Percentiles rank a stretch among this genome's conserved stretches.
These are phyloP conservation scores for Copsychus sechellarum DNA, from an alignment of 2,113 vertebrate genomes.

Conservation along the genomic window DNA sequence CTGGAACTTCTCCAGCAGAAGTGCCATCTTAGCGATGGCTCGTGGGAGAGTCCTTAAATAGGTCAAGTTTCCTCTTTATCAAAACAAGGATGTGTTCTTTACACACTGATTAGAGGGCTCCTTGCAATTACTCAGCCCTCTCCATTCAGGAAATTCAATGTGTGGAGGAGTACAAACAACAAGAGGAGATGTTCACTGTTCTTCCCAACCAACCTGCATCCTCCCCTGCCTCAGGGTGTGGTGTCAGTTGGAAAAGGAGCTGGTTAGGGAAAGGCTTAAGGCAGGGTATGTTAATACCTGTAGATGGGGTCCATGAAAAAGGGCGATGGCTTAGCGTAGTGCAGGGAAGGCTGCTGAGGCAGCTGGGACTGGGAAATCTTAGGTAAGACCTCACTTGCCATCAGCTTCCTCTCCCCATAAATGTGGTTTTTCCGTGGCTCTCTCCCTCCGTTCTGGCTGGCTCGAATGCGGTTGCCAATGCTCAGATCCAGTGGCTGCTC, in stretches of 20 bases:
- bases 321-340: constrained; percentile 96
- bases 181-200: neutral
- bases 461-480: constrained; percentile 88
- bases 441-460: constrained; percentile 85
- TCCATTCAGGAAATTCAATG: neutral
- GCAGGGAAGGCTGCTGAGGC: constrained; percentile 89
- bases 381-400: constrained; percentile 79
- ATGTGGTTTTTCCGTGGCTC: constrained; percentile 89
- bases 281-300: constrained; percentile 92
- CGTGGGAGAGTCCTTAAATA: constrained; percentile 63
- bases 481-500: constrained; percentile 97
- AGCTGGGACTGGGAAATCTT: constrained; percentile 83
- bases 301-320: constrained; percentile 99
- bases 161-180: neutral
- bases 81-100: constrained; percentile 43
- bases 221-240: neutral
- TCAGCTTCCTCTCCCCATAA: constrained; percentile 83
- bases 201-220: neutral
- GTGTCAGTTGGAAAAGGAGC: neutral
- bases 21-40: constrained; percentile 53
- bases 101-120: neutral
- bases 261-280: constrained; percentile 14
- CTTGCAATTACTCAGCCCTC: neutral
- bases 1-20: constrained; percentile 59
- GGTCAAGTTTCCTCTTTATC: constrained; percentile 46